Base-by-base conservation (phyloP, 2,888 invertebrate species). In the Cerceris rybyensis region DNA sequence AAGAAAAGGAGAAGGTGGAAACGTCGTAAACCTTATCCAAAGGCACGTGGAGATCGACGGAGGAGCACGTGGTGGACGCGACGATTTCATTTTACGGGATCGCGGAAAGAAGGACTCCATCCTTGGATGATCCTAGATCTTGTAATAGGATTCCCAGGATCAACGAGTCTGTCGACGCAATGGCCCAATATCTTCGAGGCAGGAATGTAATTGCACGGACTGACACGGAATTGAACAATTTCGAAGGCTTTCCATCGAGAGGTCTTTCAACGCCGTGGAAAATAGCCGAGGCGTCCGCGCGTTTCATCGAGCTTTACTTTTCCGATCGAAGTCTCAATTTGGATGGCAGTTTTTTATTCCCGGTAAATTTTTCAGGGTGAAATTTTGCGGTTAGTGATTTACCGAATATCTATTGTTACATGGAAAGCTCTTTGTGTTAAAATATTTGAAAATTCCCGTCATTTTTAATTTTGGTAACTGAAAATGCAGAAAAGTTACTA, bases 1-100 rank as follows among this genome's bases (percentile, higher is more conserved):
- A 39, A 14, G 14, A n/a, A 50, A 61, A 9, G 17, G 28, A 28
- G 42, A 42, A 60, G 59, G 52, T 49, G 54, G 42, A 50, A 17
- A 52, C 60, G 69, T 77, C 82, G 73, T 78, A 74, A 82, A 72
- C 61, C 58, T 64, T 75, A 57, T 58, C 70, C 69, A 71, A 72
- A 54, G 75, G 71, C 82, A 82, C 78, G 82, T 73, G 78, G 73
- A 73, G 78, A 77, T 84, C 78, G 82, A 79, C 73, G 70, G 57
- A 59, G 60, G 55, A 41, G 67, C 71, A 70, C 72, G 76, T 75
- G 80, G 72, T 73, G 82, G 77, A 80, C 70, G 75, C 70, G 81
- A 75, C 80, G 82, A 82, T 85, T 81, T 76, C 82, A 81, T 82
- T 86, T 85, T 80, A 84, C 76, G 80, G 73, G 77, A 82, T 80